Evolutionary conservation across 2,113 vertebrate species (phyloP).

Genomic region (Archilochus colubris): DNA sequence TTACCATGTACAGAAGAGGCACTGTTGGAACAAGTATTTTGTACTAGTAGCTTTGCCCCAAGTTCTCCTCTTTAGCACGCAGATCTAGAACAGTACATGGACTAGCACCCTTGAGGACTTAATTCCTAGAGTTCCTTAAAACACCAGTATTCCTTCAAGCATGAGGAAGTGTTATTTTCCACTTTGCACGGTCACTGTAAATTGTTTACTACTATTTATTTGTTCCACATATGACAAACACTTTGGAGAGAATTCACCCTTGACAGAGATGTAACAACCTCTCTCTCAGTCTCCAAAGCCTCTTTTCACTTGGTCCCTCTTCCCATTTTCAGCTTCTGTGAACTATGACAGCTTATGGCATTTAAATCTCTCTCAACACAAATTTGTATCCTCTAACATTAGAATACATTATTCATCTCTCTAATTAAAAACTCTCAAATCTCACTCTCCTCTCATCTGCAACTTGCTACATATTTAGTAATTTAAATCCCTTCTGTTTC

Average conservation of each 20-base stretch:
- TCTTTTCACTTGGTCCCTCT: neutral
- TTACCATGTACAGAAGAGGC: neutral
- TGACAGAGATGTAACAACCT: neutral
- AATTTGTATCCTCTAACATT: neutral
- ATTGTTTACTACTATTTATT: neutral
- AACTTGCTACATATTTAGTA: neutral
- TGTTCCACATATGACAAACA: neutral
- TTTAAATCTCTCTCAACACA: neutral
- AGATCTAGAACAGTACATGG: slow-evolving; percentile 89
- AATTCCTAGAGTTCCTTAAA: slow-evolving; percentile 68
- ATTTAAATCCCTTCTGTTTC: neutral
- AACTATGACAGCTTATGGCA: slow-evolving; percentile 14
- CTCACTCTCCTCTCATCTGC: neutral
- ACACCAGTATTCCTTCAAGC: neutral
- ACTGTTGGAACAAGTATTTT: neutral
- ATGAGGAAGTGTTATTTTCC: neutral
- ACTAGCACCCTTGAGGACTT: slow-evolving; percentile 88
- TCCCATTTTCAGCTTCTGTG: neutral
- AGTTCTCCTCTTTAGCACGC: slow-evolving; percentile 79
- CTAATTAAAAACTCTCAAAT: neutral
- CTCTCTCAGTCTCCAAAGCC: neutral
- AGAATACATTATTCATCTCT: neutral
- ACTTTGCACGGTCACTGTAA: neutral
- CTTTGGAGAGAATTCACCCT: neutral
- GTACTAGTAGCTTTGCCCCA: neutral